Conservation (phyloP, 2,797 vertebrate species). For the Ctenopoma kingsleyae region DNA sequence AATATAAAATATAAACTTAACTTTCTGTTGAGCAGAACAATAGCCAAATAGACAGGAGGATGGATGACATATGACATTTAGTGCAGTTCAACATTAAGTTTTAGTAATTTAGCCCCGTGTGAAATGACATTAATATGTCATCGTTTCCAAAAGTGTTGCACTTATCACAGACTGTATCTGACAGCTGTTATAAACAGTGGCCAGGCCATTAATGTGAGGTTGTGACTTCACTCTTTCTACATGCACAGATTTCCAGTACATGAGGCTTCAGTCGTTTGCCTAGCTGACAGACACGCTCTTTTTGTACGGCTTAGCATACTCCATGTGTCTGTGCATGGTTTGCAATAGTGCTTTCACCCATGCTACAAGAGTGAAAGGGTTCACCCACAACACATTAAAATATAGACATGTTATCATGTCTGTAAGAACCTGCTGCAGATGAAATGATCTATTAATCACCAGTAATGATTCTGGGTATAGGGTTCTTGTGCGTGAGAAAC, state of each 20-base stretch:
- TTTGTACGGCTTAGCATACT: background rate
- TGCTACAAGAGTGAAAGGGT: constrained; percentile 15
- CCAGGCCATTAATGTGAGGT: constrained; percentile 21
- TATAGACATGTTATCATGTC: background rate
- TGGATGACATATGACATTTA: constrained; percentile 33
- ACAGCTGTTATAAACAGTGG: constrained; percentile 52
- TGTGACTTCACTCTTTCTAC: constrained; percentile 29
- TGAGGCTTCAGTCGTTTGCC: constrained; percentile 33
- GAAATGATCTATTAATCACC: constrained; percentile 56
- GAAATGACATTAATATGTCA: constrained; percentile 59
- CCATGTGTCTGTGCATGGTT: constrained; percentile 8
- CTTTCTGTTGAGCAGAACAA: background rate
- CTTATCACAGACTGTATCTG: constrained; percentile 44
- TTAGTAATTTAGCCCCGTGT: constrained; percentile 45
- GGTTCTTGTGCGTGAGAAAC: constrained; percentile 56
- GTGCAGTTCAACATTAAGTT: constrained; percentile 9
- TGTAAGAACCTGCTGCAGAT: constrained; percentile 63
- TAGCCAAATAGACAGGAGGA: constrained; percentile 10
- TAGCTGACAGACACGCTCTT: constrained; percentile 11
- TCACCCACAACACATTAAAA: constrained; percentile 14
- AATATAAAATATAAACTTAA: background rate
- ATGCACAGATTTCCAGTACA: constrained; percentile 20
- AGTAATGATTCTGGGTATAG: constrained; percentile 45
- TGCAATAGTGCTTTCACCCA: background rate
- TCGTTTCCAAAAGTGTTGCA: constrained; percentile 40